Percentiles rank a stretch among this genome's conserved stretches.
phyloP scores from a whole-genome alignment of 2,113 vertebrate species.

The Petroica traversi region DNA sequence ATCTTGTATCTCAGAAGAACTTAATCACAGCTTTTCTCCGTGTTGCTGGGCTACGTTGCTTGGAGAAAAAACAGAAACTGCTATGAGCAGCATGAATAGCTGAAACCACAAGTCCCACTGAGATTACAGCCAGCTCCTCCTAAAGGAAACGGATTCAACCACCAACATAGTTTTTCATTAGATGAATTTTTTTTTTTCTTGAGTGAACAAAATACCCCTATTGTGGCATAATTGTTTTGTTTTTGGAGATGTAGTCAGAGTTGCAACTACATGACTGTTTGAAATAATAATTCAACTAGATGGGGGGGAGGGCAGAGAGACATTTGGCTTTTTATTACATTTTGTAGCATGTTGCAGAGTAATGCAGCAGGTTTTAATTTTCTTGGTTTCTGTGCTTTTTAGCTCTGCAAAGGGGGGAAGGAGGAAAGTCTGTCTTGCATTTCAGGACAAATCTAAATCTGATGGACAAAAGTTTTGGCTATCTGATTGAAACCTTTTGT shows the following conservation, averaged over 20 bases:
- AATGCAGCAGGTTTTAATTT: constrained; percentile 67
- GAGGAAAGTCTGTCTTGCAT: constrained; percentile 49
- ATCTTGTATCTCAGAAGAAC: constrained; percentile 47
- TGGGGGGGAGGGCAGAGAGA: background rate
- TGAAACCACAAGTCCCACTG: constrained; percentile 59
- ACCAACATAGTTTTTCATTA: constrained; percentile 70
- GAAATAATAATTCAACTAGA: background rate
- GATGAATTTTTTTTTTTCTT: constrained; percentile 18
- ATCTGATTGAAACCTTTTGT: constrained; percentile 47
- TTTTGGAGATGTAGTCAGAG: constrained; percentile 43
- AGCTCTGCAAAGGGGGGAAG: background rate
- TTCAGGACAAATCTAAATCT: constrained; percentile 53
- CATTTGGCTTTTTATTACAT: constrained; percentile 20
- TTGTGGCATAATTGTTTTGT: constrained; percentile 51
- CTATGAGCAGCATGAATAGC: constrained; percentile 66
- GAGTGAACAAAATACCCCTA: constrained; percentile 59
- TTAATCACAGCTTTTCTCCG: constrained; percentile 62
- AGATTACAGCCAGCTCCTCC: constrained; percentile 68
- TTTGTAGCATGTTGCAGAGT: constrained; percentile 32
- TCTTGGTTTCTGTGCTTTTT: constrained; percentile 23
- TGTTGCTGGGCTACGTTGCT: constrained; percentile 70
- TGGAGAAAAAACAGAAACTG: constrained; percentile 68
- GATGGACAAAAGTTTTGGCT: constrained; percentile 36
- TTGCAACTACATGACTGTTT: constrained; percentile 42
- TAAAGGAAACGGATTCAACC: constrained; percentile 59